A percentile compares a stretch with the other conserved stretches of the same genome.
Conservation (phyloP, 2,797 vertebrate species). For the Ptychobarbus kaznakovi region DNA sequence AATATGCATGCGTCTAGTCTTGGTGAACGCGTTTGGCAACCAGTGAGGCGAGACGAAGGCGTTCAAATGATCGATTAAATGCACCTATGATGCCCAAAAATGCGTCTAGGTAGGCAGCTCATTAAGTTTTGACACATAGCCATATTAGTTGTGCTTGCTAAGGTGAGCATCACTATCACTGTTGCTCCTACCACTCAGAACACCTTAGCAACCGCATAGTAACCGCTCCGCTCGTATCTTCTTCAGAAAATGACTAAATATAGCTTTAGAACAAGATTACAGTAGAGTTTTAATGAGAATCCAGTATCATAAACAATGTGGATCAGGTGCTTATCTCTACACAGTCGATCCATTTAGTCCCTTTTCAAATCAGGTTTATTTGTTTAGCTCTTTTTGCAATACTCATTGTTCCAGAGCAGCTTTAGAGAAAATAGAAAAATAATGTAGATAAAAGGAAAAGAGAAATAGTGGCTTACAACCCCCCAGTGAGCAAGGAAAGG, state of each 20-base stretch:
- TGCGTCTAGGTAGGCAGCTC: not conserved
- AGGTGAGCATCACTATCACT: conserved; percentile 10
- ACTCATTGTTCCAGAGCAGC: conserved; percentile 30
- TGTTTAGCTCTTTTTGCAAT: not conserved
- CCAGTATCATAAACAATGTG: not conserved
- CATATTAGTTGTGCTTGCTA: conserved; percentile 16
- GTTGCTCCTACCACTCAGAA: not conserved
- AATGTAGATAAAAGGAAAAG: conserved; percentile 27
- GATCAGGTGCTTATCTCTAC: conserved; percentile 31
- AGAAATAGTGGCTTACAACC: conserved; percentile 23
- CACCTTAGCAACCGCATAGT: not conserved
- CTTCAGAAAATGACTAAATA: not conserved
- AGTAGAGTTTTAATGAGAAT: conserved; percentile 32
- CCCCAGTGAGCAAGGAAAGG: conserved; percentile 6
- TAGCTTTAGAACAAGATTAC: not conserved
- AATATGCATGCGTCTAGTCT: conserved; percentile 12
- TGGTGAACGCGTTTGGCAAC: not conserved
- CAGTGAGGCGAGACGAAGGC: not conserved
- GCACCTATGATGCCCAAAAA: not conserved
- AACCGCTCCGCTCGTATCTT: not conserved
- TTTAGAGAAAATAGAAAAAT: conserved; percentile 32
- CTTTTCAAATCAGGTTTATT: conserved; percentile 24
- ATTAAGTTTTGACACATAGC: conserved; percentile 31
- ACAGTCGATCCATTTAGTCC: conserved; percentile 30
- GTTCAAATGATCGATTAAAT: not conserved